These are phyloP conservation scores for Acinonyx jubatus DNA, from an alignment of 2,113 vertebrate species.

Conservation along the genomic window DNA sequence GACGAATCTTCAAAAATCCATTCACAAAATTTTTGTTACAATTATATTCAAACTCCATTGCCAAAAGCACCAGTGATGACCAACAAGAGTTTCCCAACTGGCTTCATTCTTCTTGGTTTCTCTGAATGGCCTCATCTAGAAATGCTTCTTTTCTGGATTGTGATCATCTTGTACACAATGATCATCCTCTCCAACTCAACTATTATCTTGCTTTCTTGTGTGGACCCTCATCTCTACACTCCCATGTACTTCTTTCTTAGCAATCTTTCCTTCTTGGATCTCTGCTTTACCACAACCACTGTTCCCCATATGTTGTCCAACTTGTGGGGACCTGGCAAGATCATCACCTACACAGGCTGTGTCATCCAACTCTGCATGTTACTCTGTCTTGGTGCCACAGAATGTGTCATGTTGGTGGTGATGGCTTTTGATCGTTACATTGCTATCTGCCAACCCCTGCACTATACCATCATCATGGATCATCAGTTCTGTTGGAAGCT, in stretches of 20 bases:
- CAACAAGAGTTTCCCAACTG: background rate
- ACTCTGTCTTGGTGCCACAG: background rate
- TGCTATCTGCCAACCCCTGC: background rate
- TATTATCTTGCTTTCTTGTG: background rate
- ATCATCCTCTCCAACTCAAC: background rate
- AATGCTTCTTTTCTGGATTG: background rate
- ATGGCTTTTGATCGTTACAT: background rate
- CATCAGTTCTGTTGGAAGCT: slow-evolving; percentile 3
- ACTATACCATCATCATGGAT: background rate
- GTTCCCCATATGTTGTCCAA: background rate
- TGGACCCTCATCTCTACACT: background rate
- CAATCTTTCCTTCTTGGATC: slow-evolving; percentile 26
- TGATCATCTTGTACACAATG: background rate
- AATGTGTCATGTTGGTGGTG: background rate
- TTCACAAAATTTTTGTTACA: background rate
- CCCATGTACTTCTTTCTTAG: slow-evolving; percentile 50
- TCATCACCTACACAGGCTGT: background rate
- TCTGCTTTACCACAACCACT: background rate
- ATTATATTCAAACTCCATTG: background rate
- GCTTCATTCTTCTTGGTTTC: background rate
- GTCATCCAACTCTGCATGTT: background rate
- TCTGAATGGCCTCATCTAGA: background rate
- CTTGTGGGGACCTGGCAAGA: background rate
- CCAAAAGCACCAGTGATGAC: background rate
- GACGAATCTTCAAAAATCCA: background rate